Evolutionary conservation across 2,113 vertebrate genomes (phyloP), one percentile per base, ranked within the genome.

Genomic region (Sapajus apella): DNA sequence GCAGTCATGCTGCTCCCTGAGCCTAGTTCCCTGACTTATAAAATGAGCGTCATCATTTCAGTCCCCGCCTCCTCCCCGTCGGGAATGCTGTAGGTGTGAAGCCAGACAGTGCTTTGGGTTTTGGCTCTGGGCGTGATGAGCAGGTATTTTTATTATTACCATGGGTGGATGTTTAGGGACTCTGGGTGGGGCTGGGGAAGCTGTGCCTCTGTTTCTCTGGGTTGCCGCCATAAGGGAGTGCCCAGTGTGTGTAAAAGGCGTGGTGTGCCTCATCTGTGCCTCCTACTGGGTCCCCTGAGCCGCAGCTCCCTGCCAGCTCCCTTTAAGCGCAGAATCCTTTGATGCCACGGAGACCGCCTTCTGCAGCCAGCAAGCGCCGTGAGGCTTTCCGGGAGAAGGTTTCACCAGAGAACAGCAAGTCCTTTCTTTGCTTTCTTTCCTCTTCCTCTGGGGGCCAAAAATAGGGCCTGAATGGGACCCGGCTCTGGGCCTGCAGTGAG

Each of bases 341-440:
- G 80, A 81, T 81, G 23, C 70, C 4, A n/a, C 75, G 47, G 79
- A 2, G 82, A 32, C 95, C 21, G 86, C 77, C 80, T 86, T 79
- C 82, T 92, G 75, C 6, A 9, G 86, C 92, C 84, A 37, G 75
- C 90, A 37, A 91, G 88, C 92, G 30, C 35, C 56, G 56, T 30
- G 86, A 43, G 56, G 58, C 73, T 88, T 93, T 96, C 92, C 52
- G 7, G 87, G 90, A 37, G 23, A 68, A 90, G 95, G 90, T 68
- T 91, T 80, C 80, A 82, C 73, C 1, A 40, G 81, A 97, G 97
- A 96, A 97, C 97, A 97, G 97, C 85, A 88, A 45, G 84, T 81
- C 72, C 92, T 97, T 98, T 98, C 97, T 98, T 98, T 97, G 95
- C 97, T 98, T 98, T 97, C 97, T 96, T 97, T 97, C 97, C 97